Conservation (phyloP, 2,113 vertebrate genomes). For the Sula dactylatra region DNA sequence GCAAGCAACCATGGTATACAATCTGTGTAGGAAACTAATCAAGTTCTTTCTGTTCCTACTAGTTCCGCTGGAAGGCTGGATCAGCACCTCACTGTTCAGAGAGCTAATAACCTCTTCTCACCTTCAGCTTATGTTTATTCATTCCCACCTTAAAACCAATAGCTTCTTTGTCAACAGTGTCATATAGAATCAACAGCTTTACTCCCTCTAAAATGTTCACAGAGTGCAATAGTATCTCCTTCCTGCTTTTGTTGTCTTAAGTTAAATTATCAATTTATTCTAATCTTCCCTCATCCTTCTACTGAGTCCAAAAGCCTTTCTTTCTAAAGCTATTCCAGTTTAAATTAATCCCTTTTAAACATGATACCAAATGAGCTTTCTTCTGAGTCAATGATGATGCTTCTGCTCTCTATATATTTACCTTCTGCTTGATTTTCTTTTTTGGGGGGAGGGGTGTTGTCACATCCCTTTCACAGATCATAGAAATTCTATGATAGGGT, state of each 20-base stretch:
- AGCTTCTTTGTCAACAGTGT: neutral
- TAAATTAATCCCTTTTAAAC: neutral
- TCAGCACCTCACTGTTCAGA: neutral
- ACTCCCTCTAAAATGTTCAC: neutral
- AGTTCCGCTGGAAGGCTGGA: neutral
- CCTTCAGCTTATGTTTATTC: neutral
- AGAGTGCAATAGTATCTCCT: neutral
- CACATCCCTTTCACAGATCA: neutral
- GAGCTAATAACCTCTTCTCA: neutral
- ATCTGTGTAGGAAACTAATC: neutral
- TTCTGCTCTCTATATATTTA: neutral
- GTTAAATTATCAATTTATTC: neutral
- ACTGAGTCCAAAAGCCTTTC: neutral
- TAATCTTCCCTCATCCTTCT: neutral
- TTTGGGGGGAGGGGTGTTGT: too few species aligned
- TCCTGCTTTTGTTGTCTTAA: neutral
- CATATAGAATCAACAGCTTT: neutral
- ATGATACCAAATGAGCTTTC: neutral
- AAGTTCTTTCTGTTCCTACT: neutral
- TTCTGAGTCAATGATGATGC: neutral
- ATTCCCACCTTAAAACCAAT: neutral
- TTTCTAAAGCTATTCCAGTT: neutral
- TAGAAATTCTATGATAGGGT: neutral
- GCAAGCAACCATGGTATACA: neutral
- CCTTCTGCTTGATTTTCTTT: neutral